Base-by-base conservation (phyloP, 2,888 invertebrate genomes). In the Drosophila demipolita region DNA sequence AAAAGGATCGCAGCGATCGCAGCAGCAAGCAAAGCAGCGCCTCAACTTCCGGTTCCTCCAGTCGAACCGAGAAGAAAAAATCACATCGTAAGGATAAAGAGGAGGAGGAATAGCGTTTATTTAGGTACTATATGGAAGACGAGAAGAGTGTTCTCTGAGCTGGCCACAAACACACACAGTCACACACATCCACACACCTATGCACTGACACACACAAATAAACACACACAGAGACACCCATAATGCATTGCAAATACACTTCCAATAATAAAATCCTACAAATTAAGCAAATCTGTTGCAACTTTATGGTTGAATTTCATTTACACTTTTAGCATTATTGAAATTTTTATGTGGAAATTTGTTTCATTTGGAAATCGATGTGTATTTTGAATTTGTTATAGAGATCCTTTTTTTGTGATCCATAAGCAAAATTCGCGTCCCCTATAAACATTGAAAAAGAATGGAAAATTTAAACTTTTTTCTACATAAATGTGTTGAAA, bases 31-130 rank as follows among this genome's bases (percentile, higher is more conserved):
- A 77, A 11, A 79, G 77, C 59, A 80, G 62, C 65, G 60, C 82
- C 2, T 68, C 78, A 7, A 38, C 78, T 4, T 79, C 91, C 58
- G 73, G 71, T 26, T 76, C 89, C 11, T 83, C 91, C 45, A 90
- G 87, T 73, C 87, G 91, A 50, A 93, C 94, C 72, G 94, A 95
- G 60, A 96, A 96, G 93, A 96, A 96, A 94, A 94, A 95, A 91
- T 94, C 94, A 20, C 95, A 97, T 88, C 95, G 96, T 45, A 96
- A 97, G 81, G 95, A 96, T 53, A 95, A 96, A 76, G 96, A 96
- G 72, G 96, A 96, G 45, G 95, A 95, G 55, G 95, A 96, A 93
- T 96, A 94, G 80, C 85, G 87, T 70, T 82, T 84, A 69, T 59
- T 73, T 65, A 76, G 89, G 35, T 81, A 83, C 70, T 89, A 81